A percentile compares a stretch with the other conserved stretches of the same genome.
These are phyloP conservation scores for Physeter macrocephalus DNA, from an alignment of 2,113 vertebrate genomes.

Conservation along the genomic window DNA sequence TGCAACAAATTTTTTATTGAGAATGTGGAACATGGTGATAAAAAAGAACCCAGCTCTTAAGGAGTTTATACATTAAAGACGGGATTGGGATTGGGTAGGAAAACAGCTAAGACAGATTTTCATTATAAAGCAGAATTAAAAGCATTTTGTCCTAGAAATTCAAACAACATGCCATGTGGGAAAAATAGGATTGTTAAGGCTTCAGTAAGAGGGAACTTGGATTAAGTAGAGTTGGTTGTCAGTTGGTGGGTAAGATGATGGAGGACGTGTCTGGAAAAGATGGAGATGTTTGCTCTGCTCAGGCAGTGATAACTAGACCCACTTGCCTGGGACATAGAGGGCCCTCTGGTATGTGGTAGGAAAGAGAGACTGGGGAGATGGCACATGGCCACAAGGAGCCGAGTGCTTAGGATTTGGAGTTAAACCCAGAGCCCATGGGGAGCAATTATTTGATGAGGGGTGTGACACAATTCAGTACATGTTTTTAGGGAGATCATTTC, in stretches of 20 bases:
- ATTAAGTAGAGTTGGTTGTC: background rate
- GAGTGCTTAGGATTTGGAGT: background rate
- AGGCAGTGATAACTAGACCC: rapidly evolving
- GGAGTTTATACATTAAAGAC: background rate
- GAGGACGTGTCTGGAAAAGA: rapidly evolving
- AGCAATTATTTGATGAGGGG: background rate
- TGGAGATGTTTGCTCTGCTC: rapidly evolving
- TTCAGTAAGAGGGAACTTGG: background rate
- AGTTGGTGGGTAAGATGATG: background rate
- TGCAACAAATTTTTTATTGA: background rate
- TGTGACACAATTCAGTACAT: background rate
- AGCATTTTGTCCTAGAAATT: background rate
- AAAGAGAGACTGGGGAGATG: rapidly evolving
- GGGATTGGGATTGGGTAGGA: background rate
- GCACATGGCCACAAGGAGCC: rapidly evolving
- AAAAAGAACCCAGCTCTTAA: background rate
- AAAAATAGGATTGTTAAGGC: background rate
- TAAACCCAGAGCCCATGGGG: background rate
- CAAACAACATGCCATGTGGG: background rate
- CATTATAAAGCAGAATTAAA: background rate
- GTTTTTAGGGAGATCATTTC: background rate
- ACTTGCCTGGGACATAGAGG: rapidly evolving
- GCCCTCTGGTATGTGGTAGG: too few species aligned
- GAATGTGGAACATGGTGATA: background rate
- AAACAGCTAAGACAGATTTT: background rate